phyloP scores from a whole-genome alignment of 2,797 vertebrate genomes.

The Lemur catta region DNA sequence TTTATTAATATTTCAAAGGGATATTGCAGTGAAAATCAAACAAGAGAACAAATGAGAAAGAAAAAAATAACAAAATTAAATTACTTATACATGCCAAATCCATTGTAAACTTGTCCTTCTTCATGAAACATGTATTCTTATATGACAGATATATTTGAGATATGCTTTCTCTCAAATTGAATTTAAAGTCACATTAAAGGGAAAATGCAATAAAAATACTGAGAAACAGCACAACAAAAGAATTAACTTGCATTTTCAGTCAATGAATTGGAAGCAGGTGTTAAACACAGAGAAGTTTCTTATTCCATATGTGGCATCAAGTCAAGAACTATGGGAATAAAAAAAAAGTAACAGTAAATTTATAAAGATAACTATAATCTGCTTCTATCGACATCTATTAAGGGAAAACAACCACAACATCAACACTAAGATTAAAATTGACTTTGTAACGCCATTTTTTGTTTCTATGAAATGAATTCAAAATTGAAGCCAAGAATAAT shows the following conservation, averaged over 20 bases:
- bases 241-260: slow-evolving; percentile 79
- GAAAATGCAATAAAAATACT: slow-evolving; percentile 38
- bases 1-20: slow-evolving; percentile 44
- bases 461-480: slow-evolving; percentile 84
- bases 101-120: background rate
- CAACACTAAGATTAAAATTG: slow-evolving; percentile 82
- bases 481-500: slow-evolving; percentile 84
- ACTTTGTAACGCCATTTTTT: slow-evolving; percentile 82
- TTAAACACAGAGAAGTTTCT: slow-evolving; percentile 65
- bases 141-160: background rate
- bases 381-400: slow-evolving; percentile 78
- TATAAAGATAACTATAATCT: slow-evolving; percentile 83
- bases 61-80: background rate
- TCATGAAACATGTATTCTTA: slow-evolving; percentile 25
- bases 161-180: background rate
- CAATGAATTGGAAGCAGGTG: slow-evolving; percentile 83
- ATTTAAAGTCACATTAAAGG: slow-evolving; percentile 27
- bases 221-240: slow-evolving; percentile 67
- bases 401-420: slow-evolving; percentile 78
- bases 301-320: slow-evolving; percentile 71
- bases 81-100: background rate
- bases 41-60: slow-evolving; percentile 2
- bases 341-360: slow-evolving; percentile 77
- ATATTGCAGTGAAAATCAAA: slow-evolving; percentile 25
- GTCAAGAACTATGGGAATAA: slow-evolving; percentile 75